phyloP scores from a whole-genome alignment of 2,888 invertebrate species.

The Isotomurus palustris region DNA sequence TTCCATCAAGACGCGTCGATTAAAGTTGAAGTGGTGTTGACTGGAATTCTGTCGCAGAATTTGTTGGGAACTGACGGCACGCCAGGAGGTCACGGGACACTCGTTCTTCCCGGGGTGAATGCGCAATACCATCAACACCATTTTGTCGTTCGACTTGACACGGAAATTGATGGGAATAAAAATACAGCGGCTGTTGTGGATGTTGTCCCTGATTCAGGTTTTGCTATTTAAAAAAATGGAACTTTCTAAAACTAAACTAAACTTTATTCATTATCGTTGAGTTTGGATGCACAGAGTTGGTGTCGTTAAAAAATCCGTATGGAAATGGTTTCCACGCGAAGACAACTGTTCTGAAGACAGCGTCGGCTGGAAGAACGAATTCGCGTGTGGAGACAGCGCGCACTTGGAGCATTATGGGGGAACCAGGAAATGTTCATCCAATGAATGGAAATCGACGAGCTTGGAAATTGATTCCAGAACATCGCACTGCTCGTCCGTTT shows the following conservation, averaged over 20 bases:
- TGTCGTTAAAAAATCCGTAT: slow-evolving; percentile 21
- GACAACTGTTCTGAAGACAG: slow-evolving; percentile 5
- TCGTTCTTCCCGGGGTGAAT: slow-evolving; percentile 13
- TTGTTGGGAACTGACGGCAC: slow-evolving; percentile 5
- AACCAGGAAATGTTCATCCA: too few species aligned
- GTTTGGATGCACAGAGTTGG: too few species aligned
- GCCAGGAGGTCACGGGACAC: slow-evolving; percentile 10
- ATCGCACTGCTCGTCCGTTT: too few species aligned
- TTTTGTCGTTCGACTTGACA: slow-evolving; percentile 14
- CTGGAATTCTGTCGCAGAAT: slow-evolving; percentile 11
- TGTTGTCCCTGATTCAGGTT: slow-evolving; percentile 11
- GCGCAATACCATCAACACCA: slow-evolving; percentile 22
- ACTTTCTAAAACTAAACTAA: too few species aligned
- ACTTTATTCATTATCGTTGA: too few species aligned
- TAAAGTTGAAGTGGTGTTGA: slow-evolving; percentile 3
- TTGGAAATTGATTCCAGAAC: slow-evolving; percentile 17
- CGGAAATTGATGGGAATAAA: slow-evolving; percentile 18
- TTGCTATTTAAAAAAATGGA: not conserved
- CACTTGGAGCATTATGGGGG: slow-evolving; percentile 15
- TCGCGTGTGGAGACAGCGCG: not conserved
- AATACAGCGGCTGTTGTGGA: slow-evolving; percentile 21
- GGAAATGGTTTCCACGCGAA: slow-evolving; percentile 23
- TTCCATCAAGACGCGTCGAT: slow-evolving; percentile 21
- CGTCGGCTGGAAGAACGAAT: slow-evolving; percentile 14
- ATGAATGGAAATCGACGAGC: too few species aligned